phyloP scores from a whole-genome alignment of 2,113 vertebrate genomes.

The Dunckerocampus dactyliophorus region DNA sequence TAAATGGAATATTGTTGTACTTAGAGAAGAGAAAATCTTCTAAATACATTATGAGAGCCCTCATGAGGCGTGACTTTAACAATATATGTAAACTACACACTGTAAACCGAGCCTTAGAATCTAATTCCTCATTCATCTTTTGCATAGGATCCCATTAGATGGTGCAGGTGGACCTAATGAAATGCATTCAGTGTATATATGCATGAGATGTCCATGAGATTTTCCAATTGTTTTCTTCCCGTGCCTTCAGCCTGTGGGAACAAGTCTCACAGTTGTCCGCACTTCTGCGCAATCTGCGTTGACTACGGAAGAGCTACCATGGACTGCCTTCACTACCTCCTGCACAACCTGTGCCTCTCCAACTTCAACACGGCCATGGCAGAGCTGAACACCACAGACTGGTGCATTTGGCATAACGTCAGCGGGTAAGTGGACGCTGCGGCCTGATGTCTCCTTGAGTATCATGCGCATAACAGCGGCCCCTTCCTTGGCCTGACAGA shows the following conservation, averaged over 20 bases:
- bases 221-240: background rate
- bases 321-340: conserved; percentile 12
- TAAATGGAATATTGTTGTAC: too few relatives aligned
- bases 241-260: conserved; percentile 43
- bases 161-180: background rate
- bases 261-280: accelerated
- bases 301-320: accelerated
- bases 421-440: conserved; percentile 46
- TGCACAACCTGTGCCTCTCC: accelerated
- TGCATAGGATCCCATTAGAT: too few relatives aligned
- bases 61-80: too few relatives aligned
- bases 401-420: conserved; percentile 65
- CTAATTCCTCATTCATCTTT: too few relatives aligned
- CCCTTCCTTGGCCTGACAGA: conserved; percentile 37
- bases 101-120: too few relatives aligned
- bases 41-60: background rate
- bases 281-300: accelerated
- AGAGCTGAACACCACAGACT: conserved; percentile 46
- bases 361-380: conserved; percentile 26
- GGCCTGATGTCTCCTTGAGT: background rate
- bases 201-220: background rate
- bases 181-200: background rate
- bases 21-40: background rate
- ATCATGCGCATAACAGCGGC: background rate
- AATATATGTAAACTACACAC: too few relatives aligned